Evolutionary conservation across 2,888 invertebrate genomes (phyloP).

Genomic region (Nomada ferruginata): DNA sequence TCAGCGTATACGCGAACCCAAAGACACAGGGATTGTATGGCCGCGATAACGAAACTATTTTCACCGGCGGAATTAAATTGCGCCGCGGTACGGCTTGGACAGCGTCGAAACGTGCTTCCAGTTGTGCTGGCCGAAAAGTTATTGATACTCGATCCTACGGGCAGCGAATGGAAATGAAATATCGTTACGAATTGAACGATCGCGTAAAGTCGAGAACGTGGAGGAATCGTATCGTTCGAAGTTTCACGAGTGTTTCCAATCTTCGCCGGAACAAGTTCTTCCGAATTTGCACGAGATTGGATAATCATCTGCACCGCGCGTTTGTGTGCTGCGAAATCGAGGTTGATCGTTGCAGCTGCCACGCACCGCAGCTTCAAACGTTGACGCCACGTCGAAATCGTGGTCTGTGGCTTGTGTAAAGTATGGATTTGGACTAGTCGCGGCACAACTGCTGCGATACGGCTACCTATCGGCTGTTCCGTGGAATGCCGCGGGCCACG

Average conservation of each 20-base stretch:
- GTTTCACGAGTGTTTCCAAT: background rate
- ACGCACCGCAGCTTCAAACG: constrained; percentile 27
- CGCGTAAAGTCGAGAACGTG: background rate
- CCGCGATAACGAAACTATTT: constrained; percentile 46
- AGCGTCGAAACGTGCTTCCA: constrained; percentile 22
- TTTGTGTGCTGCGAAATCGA: constrained; percentile 43
- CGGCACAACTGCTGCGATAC: constrained; percentile 45
- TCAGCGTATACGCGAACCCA: constrained; percentile 6
- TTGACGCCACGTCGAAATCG: constrained; percentile 47
- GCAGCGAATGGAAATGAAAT: constrained; percentile 27
- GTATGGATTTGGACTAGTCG: constrained; percentile 63
- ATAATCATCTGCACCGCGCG: constrained; percentile 43
- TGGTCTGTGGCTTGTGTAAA: constrained; percentile 57
- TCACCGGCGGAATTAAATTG: constrained; percentile 41
- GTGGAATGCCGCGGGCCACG: constrained; percentile 68
- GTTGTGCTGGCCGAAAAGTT: constrained; percentile 13
- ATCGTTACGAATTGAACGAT: constrained; percentile 15
- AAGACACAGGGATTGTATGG: constrained; percentile 31
- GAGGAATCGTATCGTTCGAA: background rate
- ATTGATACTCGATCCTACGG: constrained; percentile 47
- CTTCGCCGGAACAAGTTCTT: constrained; percentile 3
- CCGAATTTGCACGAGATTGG: constrained; percentile 3
- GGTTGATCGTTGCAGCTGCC: constrained; percentile 42
- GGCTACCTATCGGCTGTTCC: constrained; percentile 65
- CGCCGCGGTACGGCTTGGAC: constrained; percentile 26